Evolutionary conservation across 2,113 vertebrate species (phyloP), one percentile per base, ranked within the genome.

Genomic region (Pavo muticus): DNA sequence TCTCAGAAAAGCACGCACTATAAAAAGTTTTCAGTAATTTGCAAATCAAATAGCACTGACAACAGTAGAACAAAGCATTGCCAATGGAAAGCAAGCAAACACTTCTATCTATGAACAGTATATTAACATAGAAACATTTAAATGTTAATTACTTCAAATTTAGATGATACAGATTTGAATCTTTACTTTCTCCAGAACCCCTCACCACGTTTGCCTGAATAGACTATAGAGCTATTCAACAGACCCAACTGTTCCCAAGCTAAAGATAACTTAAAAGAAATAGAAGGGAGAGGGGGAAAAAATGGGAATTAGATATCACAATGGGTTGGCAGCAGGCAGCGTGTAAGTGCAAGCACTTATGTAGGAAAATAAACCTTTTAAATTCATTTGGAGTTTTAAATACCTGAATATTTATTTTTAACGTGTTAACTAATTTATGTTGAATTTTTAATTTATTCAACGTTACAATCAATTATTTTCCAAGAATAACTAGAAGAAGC

Each of bases 41-140:
- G 69, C 84, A 67, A 47, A 92, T 42, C 64, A 67, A 35, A 93
- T 84, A 83, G 90, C 39, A 59, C 85, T 79, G 83, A 72, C 88
- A 74, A 71, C n/a, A 30, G 69, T n/a, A 67, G 44, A 65, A 79
- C 59, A 59, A 89, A 75, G 73, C 50, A 76, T 73, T 79, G 74
- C 52, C 74, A 86, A 30, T 76, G 56, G 75, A 71, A 39, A 85
- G 87, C 61, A 90, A 63, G 54, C 76, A 57, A 92, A 78, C 29
- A 16, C 69, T 83, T 81, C 18, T 70, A 82, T 82, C 64, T 71
- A 14, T 39, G 68, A 93, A 77, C 37, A 30, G 30, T 4, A 2
- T 76, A 87, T 89, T 94, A 93, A 91, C 82, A 73, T 25, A 94
- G 69, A 89, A 91, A 92, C 77, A 95, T 92, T 96, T 81, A 95